A percentile compares a stretch with the other conserved stretches of the same genome.
phyloP scores from a whole-genome alignment of 2,113 vertebrate genomes.

The Trematomus loennbergii region DNA sequence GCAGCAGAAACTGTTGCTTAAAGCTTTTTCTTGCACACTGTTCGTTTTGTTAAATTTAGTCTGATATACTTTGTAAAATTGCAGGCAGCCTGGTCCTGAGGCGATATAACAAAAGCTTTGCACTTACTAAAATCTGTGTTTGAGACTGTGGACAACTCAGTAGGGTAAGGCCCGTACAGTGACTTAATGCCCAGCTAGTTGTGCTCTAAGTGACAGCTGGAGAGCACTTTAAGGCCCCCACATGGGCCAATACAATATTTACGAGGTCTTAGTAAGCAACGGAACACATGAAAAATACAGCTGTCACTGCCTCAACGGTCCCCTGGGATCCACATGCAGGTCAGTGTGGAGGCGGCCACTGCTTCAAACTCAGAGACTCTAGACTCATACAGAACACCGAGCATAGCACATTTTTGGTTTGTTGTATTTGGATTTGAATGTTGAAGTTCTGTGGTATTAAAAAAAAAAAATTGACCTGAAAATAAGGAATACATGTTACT shows the following conservation, averaged over 20 bases:
- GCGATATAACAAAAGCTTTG: slow-evolving; percentile 3
- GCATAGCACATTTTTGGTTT: neutral
- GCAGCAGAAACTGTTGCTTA: neutral
- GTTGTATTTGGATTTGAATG: neutral
- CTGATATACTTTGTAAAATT: neutral
- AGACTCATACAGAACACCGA: neutral
- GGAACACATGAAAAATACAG: slow-evolving; percentile 61
- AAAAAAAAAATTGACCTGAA: no score
- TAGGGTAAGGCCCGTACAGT: slow-evolving; percentile 8
- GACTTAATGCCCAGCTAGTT: slow-evolving; percentile 38
- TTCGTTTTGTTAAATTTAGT: neutral
- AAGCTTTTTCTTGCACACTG: neutral
- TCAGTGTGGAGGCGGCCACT: slow-evolving; percentile 18
- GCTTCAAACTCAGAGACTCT: neutral
- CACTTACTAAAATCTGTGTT: slow-evolving; percentile 16
- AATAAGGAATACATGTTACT: no score
- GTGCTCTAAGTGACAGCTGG: slow-evolving; percentile 57
- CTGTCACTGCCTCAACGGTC: slow-evolving; percentile 16
- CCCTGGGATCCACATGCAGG: slow-evolving; percentile 42
- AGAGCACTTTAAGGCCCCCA: slow-evolving; percentile 59
- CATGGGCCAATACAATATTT: slow-evolving; percentile 64
- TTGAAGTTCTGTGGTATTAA: neutral
- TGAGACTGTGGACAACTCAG: slow-evolving; percentile 4
- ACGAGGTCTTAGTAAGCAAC: slow-evolving; percentile 54
- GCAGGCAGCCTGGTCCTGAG: neutral